phyloP scores from a whole-genome alignment of 1,140 invertebrate genomes.

The Thaumatotibia leucotreta region DNA sequence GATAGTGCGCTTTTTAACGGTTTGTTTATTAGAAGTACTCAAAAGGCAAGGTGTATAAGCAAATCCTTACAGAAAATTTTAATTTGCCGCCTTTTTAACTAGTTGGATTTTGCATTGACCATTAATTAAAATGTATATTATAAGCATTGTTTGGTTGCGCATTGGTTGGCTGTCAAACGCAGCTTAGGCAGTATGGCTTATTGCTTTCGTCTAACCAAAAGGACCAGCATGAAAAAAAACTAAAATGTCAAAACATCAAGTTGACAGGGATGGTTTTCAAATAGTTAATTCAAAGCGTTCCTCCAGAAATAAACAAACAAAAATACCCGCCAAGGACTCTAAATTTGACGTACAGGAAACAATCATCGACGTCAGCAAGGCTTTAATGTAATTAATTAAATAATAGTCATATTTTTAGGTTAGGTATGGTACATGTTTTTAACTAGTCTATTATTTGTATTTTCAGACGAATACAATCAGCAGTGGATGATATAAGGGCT shows the following conservation, averaged over 20 bases:
- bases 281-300: constrained; percentile 52
- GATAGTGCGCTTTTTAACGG: too few species aligned
- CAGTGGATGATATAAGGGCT: constrained; percentile 64
- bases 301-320: constrained; percentile 47
- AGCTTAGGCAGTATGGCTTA: too few species aligned
- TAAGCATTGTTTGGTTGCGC: too few species aligned
- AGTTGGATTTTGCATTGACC: too few species aligned
- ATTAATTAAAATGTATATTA: too few species aligned
- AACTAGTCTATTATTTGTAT: constrained; percentile 26
- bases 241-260: constrained; percentile 26
- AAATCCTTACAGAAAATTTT: too few species aligned
- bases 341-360: constrained; percentile 38
- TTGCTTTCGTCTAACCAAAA: too few species aligned
- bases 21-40: too few species aligned
- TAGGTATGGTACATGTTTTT: constrained; percentile 28
- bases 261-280: constrained; percentile 64
- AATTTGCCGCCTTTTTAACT: too few species aligned
- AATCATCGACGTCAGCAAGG: constrained; percentile 39
- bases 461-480: constrained; percentile 72
- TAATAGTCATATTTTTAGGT: constrained; percentile 36
- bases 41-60: too few species aligned
- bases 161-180: too few species aligned
- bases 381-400: constrained; percentile 33
- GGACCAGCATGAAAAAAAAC: constrained; percentile 26
- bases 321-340: constrained; percentile 32